A percentile compares a stretch with the other conserved stretches of the same genome.
Evolutionary conservation across 2,888 invertebrate genomes (phyloP).

Genomic region (Acanthosepion esculentum): DNA sequence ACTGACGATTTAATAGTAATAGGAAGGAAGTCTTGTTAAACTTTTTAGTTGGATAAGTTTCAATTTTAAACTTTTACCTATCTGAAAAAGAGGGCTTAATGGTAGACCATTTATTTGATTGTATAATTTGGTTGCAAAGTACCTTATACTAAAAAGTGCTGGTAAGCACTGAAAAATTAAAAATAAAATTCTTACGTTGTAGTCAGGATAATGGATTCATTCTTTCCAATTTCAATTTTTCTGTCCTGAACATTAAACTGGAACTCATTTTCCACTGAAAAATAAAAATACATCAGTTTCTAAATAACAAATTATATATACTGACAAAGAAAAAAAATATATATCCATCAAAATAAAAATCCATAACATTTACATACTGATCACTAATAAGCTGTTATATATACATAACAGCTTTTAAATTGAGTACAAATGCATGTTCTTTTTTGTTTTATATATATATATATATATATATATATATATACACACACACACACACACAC

Average conservation of each 20-base stretch:
- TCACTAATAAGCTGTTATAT: background rate
- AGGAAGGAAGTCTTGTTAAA: too few relatives aligned
- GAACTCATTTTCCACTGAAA: background rate
- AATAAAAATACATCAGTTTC: background rate
- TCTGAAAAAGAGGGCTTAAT: background rate
- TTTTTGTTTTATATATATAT: background rate
- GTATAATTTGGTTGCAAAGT: background rate
- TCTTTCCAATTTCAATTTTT: background rate
- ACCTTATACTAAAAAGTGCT: background rate
- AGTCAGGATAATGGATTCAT: background rate
- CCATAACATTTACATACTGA: too few relatives aligned
- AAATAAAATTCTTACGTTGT: background rate
- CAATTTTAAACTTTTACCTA: too few relatives aligned
- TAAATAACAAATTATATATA: too few relatives aligned
- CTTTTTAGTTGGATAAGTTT: too few relatives aligned
- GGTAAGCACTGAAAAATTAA: background rate
- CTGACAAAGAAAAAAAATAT: too few relatives aligned
- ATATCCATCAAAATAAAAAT: too few relatives aligned
- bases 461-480: conserved; percentile 45
- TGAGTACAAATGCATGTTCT: background rate
- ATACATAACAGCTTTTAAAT: background rate
- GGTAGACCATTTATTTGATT: background rate
- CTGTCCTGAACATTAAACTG: background rate
- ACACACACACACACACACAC: too few relatives aligned
- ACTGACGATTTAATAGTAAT: too few relatives aligned